A percentile compares a stretch with the other conserved stretches of the same genome.
phyloP scores from a whole-genome alignment of 2,888 invertebrate genomes.

The Neocrepidodera transversa region DNA sequence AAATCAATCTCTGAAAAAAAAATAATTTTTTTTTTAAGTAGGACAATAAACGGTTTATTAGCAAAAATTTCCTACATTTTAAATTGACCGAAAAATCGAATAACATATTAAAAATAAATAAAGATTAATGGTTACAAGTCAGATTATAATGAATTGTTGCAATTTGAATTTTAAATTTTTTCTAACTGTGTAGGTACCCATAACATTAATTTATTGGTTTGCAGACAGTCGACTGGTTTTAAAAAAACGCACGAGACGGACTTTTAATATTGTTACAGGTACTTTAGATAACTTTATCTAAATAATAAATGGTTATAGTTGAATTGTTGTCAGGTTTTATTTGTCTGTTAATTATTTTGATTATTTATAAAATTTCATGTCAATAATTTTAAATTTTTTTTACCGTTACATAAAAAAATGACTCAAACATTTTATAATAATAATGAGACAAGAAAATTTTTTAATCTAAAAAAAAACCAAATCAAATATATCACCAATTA shows the following conservation, averaged over 20 bases:
- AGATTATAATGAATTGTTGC: conserved; percentile 9
- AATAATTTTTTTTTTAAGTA: no score
- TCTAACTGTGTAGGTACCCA: conserved; percentile 8
- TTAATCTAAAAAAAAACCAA: no score
- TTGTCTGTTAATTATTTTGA: background rate
- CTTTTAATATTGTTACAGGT: background rate
- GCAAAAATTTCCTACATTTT: conserved; percentile 12
- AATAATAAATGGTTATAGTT: background rate
- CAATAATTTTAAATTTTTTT: no score
- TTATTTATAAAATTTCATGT: no score
- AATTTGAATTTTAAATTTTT: conserved; percentile 16
- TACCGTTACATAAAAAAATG: no score
- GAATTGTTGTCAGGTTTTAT: conserved; percentile 1
- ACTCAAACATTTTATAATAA: no score
- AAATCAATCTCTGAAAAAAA: no score
- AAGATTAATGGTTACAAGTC: conserved; percentile 10
- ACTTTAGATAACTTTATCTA: conserved; percentile 10
- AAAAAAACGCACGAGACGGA: background rate
- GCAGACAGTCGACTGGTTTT: background rate
- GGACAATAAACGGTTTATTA: background rate
- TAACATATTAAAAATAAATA: conserved; percentile 4
- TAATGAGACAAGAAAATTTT: no score
- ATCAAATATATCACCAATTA: no score
- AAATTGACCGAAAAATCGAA: background rate
- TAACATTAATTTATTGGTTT: conserved; percentile 2